Evolutionary conservation across 2,888 invertebrate genomes (phyloP), one percentile per base, ranked within the genome.

Genomic region (Pollenia griseotomentosa): DNA sequence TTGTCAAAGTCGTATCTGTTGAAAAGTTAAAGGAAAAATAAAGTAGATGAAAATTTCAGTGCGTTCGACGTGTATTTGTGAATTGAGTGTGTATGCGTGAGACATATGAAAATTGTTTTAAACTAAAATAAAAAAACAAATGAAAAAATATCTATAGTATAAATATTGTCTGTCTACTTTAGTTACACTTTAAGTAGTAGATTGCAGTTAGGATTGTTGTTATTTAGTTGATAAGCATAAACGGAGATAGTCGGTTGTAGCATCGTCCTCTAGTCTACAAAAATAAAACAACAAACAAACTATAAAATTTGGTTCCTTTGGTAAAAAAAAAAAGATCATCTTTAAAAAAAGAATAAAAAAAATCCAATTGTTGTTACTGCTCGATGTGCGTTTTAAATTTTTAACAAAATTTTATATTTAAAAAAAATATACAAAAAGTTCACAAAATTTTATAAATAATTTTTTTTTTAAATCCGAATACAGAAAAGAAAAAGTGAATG

Each of bases 181-280:
- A 73, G 66, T 57, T 48, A 57, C 78, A 63, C 57, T 66, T 78
- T 33, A 68, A 79, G 44, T 75, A 68, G 19, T 46, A 42, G 74
- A 68, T 51, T 77, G 44, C 53, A 57, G 16, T 59, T 40, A 59
- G 42, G 42, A 61, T 75, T 48, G 33, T 68, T 83, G 77, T 83
- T 83, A 83, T 83, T 68, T 83, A 83, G n/a, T 77, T 46, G 48
- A 82, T 75, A 75, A 82, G 74, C 66, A 66, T 63, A 63, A 63
- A 19, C 16, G 8, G 33, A 19, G 55, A 65, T 40, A 55, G n/a
- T 33, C 11, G 40, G 40, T 23, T 11, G 73, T 12, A 66, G 48
- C 57, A 48, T 73, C 48, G 46, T 57, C 8, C 55, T 68, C 8
- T 12, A 14, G 7, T 57, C 42, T 40, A 2, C 4, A 48, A 59